phyloP scores from a whole-genome alignment of 1,140 invertebrate genomes.

The Polypedilum vanderplanki region DNA sequence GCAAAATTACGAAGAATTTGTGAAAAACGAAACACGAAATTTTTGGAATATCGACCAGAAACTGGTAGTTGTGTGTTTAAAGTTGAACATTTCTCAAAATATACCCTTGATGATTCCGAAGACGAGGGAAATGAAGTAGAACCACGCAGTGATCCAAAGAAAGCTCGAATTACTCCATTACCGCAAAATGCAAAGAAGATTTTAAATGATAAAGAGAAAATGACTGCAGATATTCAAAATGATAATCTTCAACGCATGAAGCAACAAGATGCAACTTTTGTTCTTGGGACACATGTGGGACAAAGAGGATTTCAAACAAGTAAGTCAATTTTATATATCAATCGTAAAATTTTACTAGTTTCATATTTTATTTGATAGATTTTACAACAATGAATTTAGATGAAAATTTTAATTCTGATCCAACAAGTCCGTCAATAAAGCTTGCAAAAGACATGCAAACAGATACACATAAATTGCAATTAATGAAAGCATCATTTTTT shows the following conservation, averaged over 20 bases:
- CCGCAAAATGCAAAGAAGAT: slow-evolving; percentile 31
- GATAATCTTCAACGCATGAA: neutral
- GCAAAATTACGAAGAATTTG: slow-evolving; percentile 77
- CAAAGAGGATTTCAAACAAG: slow-evolving; percentile 34
- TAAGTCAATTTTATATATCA: slow-evolving; percentile 30
- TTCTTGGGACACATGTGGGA: neutral
- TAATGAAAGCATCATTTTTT: slow-evolving; percentile 77
- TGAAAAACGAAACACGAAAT: slow-evolving; percentile 77
- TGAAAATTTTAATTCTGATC: neutral
- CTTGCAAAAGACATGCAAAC: slow-evolving; percentile 54
- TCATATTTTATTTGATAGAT: neutral
- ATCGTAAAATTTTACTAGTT: no score
- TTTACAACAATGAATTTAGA: neutral
- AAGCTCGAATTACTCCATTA: slow-evolving; percentile 31
- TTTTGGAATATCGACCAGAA: slow-evolving; percentile 90
- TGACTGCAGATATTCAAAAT: neutral
- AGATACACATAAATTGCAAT: slow-evolving; percentile 61
- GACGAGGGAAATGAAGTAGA: slow-evolving; percentile 81
- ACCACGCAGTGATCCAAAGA: slow-evolving; percentile 41
- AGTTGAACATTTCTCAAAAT: slow-evolving; percentile 95
- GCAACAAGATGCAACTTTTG: neutral
- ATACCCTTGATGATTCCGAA: slow-evolving; percentile 84
- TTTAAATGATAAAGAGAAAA: neutral
- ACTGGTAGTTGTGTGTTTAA: slow-evolving; percentile 94
- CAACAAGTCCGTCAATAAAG: slow-evolving; percentile 48